Base-by-base conservation (phyloP, 2,113 vertebrate genomes). In the Hippopotamus amphibius region DNA sequence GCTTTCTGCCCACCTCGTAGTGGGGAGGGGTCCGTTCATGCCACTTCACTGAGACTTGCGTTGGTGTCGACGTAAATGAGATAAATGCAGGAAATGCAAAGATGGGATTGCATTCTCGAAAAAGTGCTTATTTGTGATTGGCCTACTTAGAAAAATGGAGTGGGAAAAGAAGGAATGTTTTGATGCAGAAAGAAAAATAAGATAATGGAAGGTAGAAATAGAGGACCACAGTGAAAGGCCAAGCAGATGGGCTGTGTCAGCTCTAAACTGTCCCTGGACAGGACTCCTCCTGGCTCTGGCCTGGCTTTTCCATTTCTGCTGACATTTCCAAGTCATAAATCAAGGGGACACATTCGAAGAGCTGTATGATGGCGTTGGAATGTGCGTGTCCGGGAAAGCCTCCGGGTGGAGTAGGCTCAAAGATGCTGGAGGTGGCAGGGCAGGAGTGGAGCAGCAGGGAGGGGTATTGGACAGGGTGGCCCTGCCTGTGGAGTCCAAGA, bases 71-170 rank as follows among this genome's bases (percentile, higher is more conserved):
- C 53, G 10, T 57, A 57, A 59, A 83, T 14, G 5, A 79, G 46
- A 95, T 41, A 86, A 59, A 80, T 17, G 12, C 33, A 69, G 53
- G 83, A 22, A 76, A 84, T 21, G 15, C 41, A 41, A 14, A 15
- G 28, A 57, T 30, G 83, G 55, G 57, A 21, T 81, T 43, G 13
- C 50, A 69, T 65, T 43, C 50, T 77, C 8, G 0, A 50, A 72
- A 87, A 71, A 21, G 19, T 71, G 33, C 50, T 90, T 71, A 16
- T 77, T 66, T 94, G 46, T 63, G 53, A 88, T 68, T 76, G 65
- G 9, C 79, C 94, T 96, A 86, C 89, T 93, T 92, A 92, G 76
- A 93, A 88, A 94, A 83, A 61, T 72, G 43, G 50, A 88, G 53
- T 37, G 16, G 61, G 43, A 61, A 97, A 86, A 46, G 71, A 88